Base-by-base conservation (phyloP, 2,888 invertebrate genomes). In the Coremacera marginata region DNA sequence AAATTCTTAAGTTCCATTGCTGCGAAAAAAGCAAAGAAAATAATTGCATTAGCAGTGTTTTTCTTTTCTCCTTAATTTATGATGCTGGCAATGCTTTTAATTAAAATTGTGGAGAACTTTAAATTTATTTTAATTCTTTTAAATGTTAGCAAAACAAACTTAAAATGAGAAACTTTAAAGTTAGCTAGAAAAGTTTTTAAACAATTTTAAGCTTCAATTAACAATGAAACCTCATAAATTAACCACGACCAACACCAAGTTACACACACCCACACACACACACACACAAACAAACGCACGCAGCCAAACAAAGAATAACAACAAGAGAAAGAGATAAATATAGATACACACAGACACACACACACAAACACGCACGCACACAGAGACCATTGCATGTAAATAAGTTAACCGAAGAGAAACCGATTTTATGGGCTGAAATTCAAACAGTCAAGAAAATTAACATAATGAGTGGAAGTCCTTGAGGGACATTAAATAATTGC, bases 401-500 rank as follows among this genome's bases (percentile, higher is more conserved):
- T 25, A 14, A 55, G 11, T 31, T 22, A 62, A 27, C 19, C 44
- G 57, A 52, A 55, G 74, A 16, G 68, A 55, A 55, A 63, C 62
- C 70, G 62, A 68, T 71, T 67, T 62, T 52, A 63, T 55, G 77
- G 49, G 57, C 72, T 44, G 67, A 51, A 49, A 51, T 44, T 62
- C 52, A 63, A 37, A 19, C 72, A 62, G 70, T 19, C 60, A 71
- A 79, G 79, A 80, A 83, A 82, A 82, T 83, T 82, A 82, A 80
- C 82, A 83, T 83, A 83, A 83, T 82, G 83, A 83, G 81, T 81
- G 80, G 78, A 82, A 80, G 80, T 83, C 82, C 83, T 83, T 83
- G 75, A 82, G 82, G 82, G 82, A 82, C 81, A 79, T 81, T 80
- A 82, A 82, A 82, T 82, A 81, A 81, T 81, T 83, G 81, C 79